A percentile compares a stretch with the other conserved stretches of the same genome.
These are phyloP conservation scores for Cotesia congregata DNA, from an alignment of 2,888 invertebrate genomes.

Conservation along the genomic window DNA sequence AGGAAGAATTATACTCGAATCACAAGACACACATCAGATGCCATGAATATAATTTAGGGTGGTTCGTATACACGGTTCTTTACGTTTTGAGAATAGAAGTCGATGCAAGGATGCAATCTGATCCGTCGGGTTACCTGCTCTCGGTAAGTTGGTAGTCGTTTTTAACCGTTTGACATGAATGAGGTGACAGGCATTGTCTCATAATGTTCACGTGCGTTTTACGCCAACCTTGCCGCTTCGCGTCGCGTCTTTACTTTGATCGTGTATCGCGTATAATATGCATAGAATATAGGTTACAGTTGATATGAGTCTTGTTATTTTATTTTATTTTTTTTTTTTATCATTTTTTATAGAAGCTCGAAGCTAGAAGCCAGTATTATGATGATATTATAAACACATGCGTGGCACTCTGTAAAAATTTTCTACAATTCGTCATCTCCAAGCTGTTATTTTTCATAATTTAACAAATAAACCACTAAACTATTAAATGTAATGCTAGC, in stretches of 20 bases:
- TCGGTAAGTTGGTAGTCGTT: constrained; percentile 56
- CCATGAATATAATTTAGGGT: neutral
- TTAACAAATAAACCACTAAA: neutral
- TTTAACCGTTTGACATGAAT: constrained; percentile 60
- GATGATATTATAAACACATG: neutral
- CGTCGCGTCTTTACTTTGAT: constrained; percentile 50
- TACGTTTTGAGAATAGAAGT: constrained; percentile 59
- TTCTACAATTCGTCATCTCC: neutral
- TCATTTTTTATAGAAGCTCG: neutral
- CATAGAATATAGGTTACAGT: neutral
- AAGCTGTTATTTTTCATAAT: neutral
- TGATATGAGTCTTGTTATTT: too few relatives aligned
- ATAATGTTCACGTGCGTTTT: constrained; percentile 53
- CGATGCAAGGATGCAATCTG: constrained; percentile 65
- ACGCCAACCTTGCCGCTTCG: constrained; percentile 42
- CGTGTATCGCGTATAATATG: constrained; percentile 40
- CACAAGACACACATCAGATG: constrained; percentile 4
- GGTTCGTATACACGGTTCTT: constrained; percentile 32
- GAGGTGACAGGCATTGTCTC: constrained; percentile 62
- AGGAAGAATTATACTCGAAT: neutral
- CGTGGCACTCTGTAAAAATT: neutral
- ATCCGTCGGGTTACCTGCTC: constrained; percentile 53
- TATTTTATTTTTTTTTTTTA: neutral
- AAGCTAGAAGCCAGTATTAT: neutral
- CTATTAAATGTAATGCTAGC: neutral